Base-by-base conservation (phyloP, 2,888 invertebrate genomes). In the Pecten maximus region DNA sequence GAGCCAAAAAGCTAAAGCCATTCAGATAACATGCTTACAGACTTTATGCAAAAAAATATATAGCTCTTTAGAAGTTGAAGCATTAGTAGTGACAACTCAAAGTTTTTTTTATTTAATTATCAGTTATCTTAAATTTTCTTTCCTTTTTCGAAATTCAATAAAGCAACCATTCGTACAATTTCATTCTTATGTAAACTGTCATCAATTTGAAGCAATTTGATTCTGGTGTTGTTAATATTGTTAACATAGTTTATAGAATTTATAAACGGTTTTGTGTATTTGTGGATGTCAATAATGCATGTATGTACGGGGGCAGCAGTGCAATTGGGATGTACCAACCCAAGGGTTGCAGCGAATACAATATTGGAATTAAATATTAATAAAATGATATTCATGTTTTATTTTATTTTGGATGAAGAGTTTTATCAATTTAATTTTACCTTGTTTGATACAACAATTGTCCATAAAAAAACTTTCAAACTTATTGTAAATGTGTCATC, bases 311-410 rank as follows among this genome's bases (percentile, higher is more conserved):
- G 74, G 74, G 74, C 74, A 74, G 74, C 74, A 74, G 74, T 74
- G 74, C 74, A 74, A 74, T 74, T 74, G 74, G 74, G 74, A 74
- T 74, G 74, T 74, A 74, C 74, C 74, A 74, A 74, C 74, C 74
- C 74, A 74, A 35, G 35, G 74, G 74, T 74, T 74, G 74, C 74
- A 74, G 74, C 74, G 74, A 74, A 35, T 74, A 74, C 74, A 74
- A 35, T 74, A 74, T 35, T 74, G 74, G 74, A 74, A 74, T 35
- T 12, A 74, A 74, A 74, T 74, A 74, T 28, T 74, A 28, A 74
- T 74, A 74, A 35, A 74, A 74, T 28, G 10, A 74, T 74, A 28
- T 74, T 74, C 35, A 74, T 74, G 12, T 28, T 28, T 28, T 74
- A 35, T 74, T 74, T 28, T 74, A 35, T 28, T 28, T 74, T 28